Base-by-base conservation (phyloP, 2,113 vertebrate species). In the Antigone vipio region DNA sequence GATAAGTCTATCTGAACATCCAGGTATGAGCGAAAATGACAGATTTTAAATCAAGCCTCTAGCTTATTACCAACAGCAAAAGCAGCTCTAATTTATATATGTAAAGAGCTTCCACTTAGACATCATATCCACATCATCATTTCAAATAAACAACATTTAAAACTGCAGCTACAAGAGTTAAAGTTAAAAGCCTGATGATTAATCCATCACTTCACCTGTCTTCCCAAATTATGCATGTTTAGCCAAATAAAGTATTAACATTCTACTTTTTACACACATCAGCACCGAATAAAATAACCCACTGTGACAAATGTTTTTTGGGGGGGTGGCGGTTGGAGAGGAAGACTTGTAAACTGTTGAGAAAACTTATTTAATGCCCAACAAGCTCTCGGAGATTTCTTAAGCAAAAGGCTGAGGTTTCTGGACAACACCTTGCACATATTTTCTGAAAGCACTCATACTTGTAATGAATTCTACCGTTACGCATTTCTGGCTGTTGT, bases 91-190 rank as follows among this genome's bases (percentile, higher is more conserved):
- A 82, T 89, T 92, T 92, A 92, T 89, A 53, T 93, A 64, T 80
- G 89, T 63, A 95, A 97, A 95, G 88, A 94, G 11, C 34, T 96
- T 91, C 69, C 56, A 89, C 64, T 95, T 76, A 90, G 29, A 18
- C 80, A 95, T 93, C 84, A 93, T 66, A 96, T 53, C 86, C 90
- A 85, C 68, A 93, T 92, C 91, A 77, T 35, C 80, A 97, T 97
- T 98, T 97, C 96, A 96, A 96, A 97, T 96, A 97, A 97, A 98
- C 93, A 97, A 91, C 95, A 97, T 96, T 97, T 92, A 97, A 95
- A 94, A 93, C 89, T 44, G 78, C 94, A 97, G 83, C 86, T 95
- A 97, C 89, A 93, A 95, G 97, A 95, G 96, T 92, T 89, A 97
- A 98, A 95, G 96, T 92, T 89, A 97, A 98, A 98, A 97, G 93